Base-by-base conservation (phyloP, 2,888 invertebrate genomes). In the Drosophila trichaetosa region DNA sequence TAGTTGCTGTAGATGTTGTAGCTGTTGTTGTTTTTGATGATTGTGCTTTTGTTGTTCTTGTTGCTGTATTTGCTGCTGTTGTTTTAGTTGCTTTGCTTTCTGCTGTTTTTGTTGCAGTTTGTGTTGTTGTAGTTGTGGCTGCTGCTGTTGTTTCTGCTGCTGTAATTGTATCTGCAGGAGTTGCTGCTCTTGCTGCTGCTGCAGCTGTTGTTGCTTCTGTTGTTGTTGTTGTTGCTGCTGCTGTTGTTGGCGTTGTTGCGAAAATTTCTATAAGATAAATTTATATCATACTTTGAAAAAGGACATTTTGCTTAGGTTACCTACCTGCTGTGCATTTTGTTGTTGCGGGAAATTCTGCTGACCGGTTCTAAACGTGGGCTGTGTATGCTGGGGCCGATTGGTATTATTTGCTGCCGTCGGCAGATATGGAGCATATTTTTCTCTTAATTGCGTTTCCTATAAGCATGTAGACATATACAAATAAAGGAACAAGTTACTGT, bases 361-460 rank as follows among this genome's bases (percentile, higher is more conserved):
- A 5, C 24, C 5, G 2, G 16, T 7, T 54, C 4, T 36, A 16
- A 46, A 46, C 7, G 24, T 46, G 16, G 46, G 7, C 18, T 54
- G 27, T 11, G 18, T 18, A 4, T n/a, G 4, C 18, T n/a, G 13
- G 2, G 13, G 24, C 52, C 8, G 21, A 24, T 8, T 53, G 2
- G 1, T 10, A 5, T 4, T 31, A 10, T 0, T 16, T 13, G 0
- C 0, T 1, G 3, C 1, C 4, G 1, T 0, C 4, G 24, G 8
- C 8, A 24, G 13, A 29, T 0, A 1, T 16, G 7, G 2, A 4
- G 1, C 27, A 38, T 13, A 27, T 2, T 38, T 0, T 13, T 11
- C 4, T 0, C 2, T 48, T 1, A 67, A 7, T 16, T 67, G 8
- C 2, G 13, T 4, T 6, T 67, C 4, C 68, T 68, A 7, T 8